Evolutionary conservation across 1,140 invertebrate species (phyloP).

Genomic region (Glossosoma conforme): DNA sequence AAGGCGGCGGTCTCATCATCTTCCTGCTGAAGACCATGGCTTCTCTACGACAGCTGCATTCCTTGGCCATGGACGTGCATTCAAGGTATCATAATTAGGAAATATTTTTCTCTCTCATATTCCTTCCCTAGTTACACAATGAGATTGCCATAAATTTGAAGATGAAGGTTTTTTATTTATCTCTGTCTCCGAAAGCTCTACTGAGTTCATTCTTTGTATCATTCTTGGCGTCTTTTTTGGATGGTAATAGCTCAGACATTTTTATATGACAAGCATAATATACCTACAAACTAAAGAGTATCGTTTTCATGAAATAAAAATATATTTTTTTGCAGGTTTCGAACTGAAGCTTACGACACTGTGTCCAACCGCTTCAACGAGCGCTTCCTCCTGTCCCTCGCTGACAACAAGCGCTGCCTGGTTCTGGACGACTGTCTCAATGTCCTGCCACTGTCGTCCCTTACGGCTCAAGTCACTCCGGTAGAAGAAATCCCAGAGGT

Average conservation of each 20-base stretch:
- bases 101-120: too few species aligned
- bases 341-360: conserved; percentile 92
- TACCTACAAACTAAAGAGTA: too few species aligned
- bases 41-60: conserved; percentile 92
- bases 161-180: background rate
- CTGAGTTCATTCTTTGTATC: too few species aligned
- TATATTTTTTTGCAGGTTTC: conserved; percentile 49
- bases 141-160: background rate
- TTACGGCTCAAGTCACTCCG: conserved; percentile 74
- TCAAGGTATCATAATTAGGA: conserved; percentile 77
- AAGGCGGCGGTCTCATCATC: conserved; percentile 94
- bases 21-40: conserved; percentile 79
- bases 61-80: conserved; percentile 99
- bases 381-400: conserved; percentile 87
- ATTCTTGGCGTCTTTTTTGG: too few species aligned
- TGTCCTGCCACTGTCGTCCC: conserved; percentile 88
- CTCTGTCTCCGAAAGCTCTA: too few species aligned
- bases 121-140: background rate
- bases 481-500: conserved; percentile 52
- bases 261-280: too few species aligned
- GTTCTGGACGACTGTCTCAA: conserved; percentile 92
- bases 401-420: conserved; percentile 82
- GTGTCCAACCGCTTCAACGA: conserved; percentile 96
- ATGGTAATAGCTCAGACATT: too few species aligned
- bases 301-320: too few species aligned